Evolutionary conservation across 2,113 vertebrate genomes (phyloP).

Genomic region (Bos javanicus): DNA sequence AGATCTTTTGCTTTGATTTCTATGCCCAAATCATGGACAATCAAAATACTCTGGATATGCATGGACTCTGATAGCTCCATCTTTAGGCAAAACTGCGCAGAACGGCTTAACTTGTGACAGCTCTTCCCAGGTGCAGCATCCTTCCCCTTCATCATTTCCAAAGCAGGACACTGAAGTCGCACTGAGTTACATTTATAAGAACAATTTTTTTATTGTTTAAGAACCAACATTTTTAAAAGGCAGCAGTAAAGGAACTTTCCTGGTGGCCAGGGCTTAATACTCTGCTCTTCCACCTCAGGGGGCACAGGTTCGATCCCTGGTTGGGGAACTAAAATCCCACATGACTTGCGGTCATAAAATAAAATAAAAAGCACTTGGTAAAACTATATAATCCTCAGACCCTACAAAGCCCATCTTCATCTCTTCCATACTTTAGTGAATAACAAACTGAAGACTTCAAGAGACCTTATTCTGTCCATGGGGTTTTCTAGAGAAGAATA

Average conservation of each 20-base stretch:
- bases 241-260: background rate
- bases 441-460: background rate
- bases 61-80: slow-evolving; percentile 62
- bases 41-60: slow-evolving; percentile 69
- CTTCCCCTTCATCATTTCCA: slow-evolving; percentile 59
- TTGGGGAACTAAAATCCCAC: background rate
- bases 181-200: slow-evolving; percentile 47
- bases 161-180: slow-evolving; percentile 60
- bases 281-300: background rate
- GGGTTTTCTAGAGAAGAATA: background rate
- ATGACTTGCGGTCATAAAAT: background rate
- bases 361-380: background rate
- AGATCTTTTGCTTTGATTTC: slow-evolving; percentile 72
- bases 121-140: background rate
- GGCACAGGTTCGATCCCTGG: accelerated
- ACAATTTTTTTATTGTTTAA: background rate
- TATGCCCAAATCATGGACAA: slow-evolving; percentile 57
- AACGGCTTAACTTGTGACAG: background rate
- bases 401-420: background rate
- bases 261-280: background rate
- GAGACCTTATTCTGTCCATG: background rate
- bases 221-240: slow-evolving; percentile 44
- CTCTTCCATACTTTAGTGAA: background rate
- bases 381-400: background rate
- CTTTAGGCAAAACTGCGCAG: slow-evolving; percentile 66